Base-by-base conservation (phyloP, 2,797 vertebrate genomes). In the Buceros bicornis region DNA sequence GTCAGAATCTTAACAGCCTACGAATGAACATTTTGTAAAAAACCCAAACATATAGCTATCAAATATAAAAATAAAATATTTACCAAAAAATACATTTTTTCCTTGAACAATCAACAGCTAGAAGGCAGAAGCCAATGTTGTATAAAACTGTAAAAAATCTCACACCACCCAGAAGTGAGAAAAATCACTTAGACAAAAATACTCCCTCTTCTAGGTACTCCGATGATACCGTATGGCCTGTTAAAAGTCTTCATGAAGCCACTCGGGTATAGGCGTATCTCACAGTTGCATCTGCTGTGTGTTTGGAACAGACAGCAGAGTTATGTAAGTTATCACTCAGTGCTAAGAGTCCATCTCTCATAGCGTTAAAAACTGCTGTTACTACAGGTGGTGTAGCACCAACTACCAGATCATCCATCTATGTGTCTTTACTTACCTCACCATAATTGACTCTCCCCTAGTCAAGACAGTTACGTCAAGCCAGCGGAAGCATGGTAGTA, bases 401-500 rank as follows among this genome's bases (percentile, higher is more conserved):
- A 20, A 81, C 88, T 95, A 78, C 37, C 81, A 83, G 51, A 73
- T 69, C 93, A 96, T 60, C 40, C 80, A 53, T 64, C 96, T 97
- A 15, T 3, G 57, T 91, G 95, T 96, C 69, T 94, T 92, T 85
- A 87, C 97, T 97, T 98, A 97, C 97, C 96, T 97, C 74, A 43
- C 89, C 79, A 62, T 43, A 97, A 97, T 85, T 90, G 95, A 92
- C 81, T 96, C 64, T 84, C 60, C 90, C 81, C 96, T 97, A 97
- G 93, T 95, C 93, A 96, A 95, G 90, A 88, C 5, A 97, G 96
- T 97, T 94, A 97, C 31, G 74, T 77, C 95, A 96, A 93, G 90
- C 84, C 96, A 97, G 83, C 2, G 0, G 95, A 87, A 97, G 93
- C 92, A 89, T 26, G 77, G 93, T 64, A 89, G 67, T 50, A 43